Conservation (phyloP, 2,113 vertebrate genomes). For the Vireo altiloquus region DNA sequence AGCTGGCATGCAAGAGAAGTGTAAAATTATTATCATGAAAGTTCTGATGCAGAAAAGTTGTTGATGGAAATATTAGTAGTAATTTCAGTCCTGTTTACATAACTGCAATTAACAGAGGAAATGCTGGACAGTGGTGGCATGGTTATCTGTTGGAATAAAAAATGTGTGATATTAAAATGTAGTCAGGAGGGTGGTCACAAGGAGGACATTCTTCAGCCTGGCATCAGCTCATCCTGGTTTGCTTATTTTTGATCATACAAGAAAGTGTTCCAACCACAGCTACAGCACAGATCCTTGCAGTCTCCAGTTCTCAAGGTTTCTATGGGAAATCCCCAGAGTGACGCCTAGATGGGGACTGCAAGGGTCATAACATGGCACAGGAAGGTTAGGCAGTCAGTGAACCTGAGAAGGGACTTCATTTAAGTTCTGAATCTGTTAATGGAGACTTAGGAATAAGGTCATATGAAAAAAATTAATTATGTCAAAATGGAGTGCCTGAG, state of each 20-base stretch:
- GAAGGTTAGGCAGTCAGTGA: not conserved
- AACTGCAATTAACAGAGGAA: not conserved
- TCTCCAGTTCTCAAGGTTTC: not conserved
- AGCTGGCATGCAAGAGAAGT: not conserved
- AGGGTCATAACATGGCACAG: not conserved
- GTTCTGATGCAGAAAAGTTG: not conserved
- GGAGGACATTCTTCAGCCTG: not conserved
- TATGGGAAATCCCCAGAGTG: not conserved
- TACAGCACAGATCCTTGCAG: not conserved
- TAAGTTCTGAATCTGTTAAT: not conserved
- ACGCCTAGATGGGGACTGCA: not conserved
- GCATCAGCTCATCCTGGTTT: not conserved
- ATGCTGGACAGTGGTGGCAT: not conserved
- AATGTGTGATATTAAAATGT: fast-evolving
- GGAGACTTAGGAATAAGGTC: not conserved
- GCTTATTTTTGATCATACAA: not conserved
- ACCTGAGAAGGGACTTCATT: not conserved
- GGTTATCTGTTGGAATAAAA: not conserved
- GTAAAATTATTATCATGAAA: not conserved
- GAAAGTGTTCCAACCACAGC: not conserved
- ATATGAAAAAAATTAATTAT: not conserved
- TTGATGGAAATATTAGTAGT: not conserved
- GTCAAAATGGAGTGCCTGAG: not conserved
- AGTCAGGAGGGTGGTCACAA: not conserved
- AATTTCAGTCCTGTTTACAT: not conserved